phyloP scores from a whole-genome alignment of 64 coral and sea anemone genomes.

The Porites australiensis region DNA sequence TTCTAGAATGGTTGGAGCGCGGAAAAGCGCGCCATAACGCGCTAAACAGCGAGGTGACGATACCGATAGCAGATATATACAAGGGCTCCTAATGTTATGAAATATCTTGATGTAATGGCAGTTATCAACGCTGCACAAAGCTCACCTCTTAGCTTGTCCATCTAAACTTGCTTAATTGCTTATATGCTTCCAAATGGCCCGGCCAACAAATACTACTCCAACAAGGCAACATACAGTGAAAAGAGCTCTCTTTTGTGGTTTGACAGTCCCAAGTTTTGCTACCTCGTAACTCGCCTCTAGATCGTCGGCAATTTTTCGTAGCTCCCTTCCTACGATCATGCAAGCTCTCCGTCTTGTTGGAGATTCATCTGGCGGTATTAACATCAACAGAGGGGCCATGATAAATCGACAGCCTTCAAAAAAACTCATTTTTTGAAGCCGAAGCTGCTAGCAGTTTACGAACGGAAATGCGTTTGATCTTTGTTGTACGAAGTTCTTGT shows the following conservation, averaged over 20 bases:
- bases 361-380: neutral
- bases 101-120: neutral
- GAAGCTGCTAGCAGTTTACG: too few species aligned
- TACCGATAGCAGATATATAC: neutral
- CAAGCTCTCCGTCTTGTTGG: constrained; percentile 26
- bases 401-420: neutral
- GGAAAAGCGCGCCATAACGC: neutral
- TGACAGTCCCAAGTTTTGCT: neutral
- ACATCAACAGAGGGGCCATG: neutral
- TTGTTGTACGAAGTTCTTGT: neutral
- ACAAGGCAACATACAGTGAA: neutral
- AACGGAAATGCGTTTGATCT: neutral
- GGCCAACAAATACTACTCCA: constrained; percentile 1
- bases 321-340: constrained; percentile 13
- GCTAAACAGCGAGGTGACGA: neutral
- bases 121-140: neutral
- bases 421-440: neutral
- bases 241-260: neutral
- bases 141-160: constrained; percentile 11
- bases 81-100: neutral
- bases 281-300: constrained; percentile 7
- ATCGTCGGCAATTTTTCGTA: constrained; percentile 33
- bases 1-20: too few species aligned
- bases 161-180: neutral
- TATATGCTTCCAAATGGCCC: constrained; percentile 19